phyloP scores from a whole-genome alignment of 2,888 invertebrate genomes.

The Pyrochroa serraticornis region DNA sequence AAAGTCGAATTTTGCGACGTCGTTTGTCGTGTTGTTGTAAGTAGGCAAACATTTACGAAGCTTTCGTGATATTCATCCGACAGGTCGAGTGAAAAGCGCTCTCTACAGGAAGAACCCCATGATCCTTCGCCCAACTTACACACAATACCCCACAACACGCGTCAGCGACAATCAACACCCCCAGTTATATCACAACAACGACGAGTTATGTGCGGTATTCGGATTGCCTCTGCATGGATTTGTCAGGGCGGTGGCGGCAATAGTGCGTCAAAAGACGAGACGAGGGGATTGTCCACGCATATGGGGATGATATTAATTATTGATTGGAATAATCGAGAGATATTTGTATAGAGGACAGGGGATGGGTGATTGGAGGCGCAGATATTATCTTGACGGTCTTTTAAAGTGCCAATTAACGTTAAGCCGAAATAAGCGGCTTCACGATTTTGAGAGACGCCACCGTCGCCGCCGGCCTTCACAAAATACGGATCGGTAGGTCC shows the following conservation, averaged over 20 bases:
- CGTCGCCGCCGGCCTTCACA: too few species aligned
- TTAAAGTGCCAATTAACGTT: constrained; percentile 15
- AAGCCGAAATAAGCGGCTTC: not conserved
- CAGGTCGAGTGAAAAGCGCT: constrained; percentile 12
- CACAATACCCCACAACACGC: constrained; percentile 27
- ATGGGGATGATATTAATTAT: constrained; percentile 21
- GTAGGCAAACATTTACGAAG: constrained; percentile 2
- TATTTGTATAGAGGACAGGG: constrained; percentile 17
- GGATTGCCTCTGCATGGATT: constrained; percentile 20
- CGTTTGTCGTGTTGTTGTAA: not conserved
- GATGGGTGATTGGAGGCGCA: constrained; percentile 8
- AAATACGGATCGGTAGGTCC: too few species aligned
- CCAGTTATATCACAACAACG: constrained; percentile 24
- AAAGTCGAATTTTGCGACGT: not conserved
- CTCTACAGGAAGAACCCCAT: constrained; percentile 9
- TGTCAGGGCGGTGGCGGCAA: constrained; percentile 3
- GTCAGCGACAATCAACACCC: constrained; percentile 31
- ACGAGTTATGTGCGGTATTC: constrained; percentile 26
- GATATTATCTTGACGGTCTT: constrained; percentile 19
- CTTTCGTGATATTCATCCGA: constrained; percentile 1
- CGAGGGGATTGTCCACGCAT: constrained; percentile 9
- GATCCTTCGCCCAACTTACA: constrained; percentile 7
- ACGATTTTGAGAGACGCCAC: not conserved
- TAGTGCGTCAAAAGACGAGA: constrained; percentile 14
- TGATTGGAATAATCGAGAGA: constrained; percentile 18